phyloP scores from a whole-genome alignment of 1,140 invertebrate species.

The Teleopsis dalmanni region DNA sequence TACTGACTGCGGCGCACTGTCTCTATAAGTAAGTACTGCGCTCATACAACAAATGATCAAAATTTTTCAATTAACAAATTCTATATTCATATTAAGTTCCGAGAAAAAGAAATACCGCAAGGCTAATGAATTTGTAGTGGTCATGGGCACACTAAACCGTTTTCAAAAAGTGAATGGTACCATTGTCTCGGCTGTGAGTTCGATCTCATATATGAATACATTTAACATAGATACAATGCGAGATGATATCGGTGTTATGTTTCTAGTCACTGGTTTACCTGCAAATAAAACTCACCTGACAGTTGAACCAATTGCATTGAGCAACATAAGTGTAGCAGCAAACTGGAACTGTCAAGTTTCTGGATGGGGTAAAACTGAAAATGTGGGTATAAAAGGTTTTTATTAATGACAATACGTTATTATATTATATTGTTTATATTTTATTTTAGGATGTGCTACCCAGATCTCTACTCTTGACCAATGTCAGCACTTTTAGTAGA shows the following conservation, averaged over 20 bases:
- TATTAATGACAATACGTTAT: background rate
- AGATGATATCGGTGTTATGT: constrained; percentile 36
- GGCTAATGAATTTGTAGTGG: constrained; percentile 30
- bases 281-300: constrained; percentile 14
- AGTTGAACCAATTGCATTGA: constrained; percentile 26
- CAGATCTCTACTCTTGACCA: constrained; percentile 24
- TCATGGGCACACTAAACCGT: constrained; percentile 36
- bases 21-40: constrained; percentile 37
- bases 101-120: constrained; percentile 29
- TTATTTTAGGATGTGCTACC: constrained; percentile 20
- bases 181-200: constrained; percentile 30
- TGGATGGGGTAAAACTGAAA: constrained; percentile 37
- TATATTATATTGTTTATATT: background rate
- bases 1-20: constrained; percentile 48
- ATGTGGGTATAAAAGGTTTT: constrained; percentile 16
- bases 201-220: constrained; percentile 39
- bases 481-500: constrained; percentile 26
- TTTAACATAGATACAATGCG: constrained; percentile 37
- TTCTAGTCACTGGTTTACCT: constrained; percentile 16
- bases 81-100: constrained; percentile 19
- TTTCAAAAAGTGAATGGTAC: constrained; percentile 23
- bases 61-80: too few relatives aligned
- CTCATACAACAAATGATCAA: background rate
- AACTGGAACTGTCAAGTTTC: constrained; percentile 27
- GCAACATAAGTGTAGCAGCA: constrained; percentile 13